Evolutionary conservation across 2,888 invertebrate genomes (phyloP).

Genomic region (Scaptomyza reducta): DNA sequence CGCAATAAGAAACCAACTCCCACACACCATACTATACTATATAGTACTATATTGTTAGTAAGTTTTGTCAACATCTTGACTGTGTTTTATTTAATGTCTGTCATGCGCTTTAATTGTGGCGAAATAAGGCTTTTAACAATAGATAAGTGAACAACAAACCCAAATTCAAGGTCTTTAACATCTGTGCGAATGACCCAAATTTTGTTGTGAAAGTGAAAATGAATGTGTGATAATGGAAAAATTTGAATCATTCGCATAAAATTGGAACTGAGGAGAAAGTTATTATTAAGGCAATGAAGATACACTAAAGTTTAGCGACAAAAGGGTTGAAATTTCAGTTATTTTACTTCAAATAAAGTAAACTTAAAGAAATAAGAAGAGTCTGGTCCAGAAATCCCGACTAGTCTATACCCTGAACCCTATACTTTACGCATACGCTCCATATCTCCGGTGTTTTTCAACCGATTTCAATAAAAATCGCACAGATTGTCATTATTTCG

Average conservation of each 20-base stretch:
- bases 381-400: too few relatives aligned
- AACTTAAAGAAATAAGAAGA: too few relatives aligned
- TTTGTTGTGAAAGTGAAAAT: conserved; percentile 57
- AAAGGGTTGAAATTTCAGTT: background rate
- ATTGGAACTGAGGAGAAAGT: conserved; percentile 16
- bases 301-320: background rate
- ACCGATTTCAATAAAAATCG: too few relatives aligned
- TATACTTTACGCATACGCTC: too few relatives aligned
- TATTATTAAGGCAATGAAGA: background rate
- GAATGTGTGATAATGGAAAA: conserved; percentile 28
- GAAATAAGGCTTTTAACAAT: background rate
- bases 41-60: too few relatives aligned
- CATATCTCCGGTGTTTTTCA: too few relatives aligned
- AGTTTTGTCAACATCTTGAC: conserved; percentile 52
- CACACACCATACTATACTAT: too few relatives aligned
- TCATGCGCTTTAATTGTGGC: conserved; percentile 35
- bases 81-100: conserved; percentile 43
- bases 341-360: background rate
- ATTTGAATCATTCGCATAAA: conserved; percentile 31
- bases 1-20: background rate
- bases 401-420: too few relatives aligned
- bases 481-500: too few relatives aligned
- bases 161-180: background rate
- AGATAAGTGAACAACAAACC: background rate
- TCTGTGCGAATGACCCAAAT: conserved; percentile 53